These are phyloP conservation scores for Lepidostoma basale DNA, from an alignment of 1,140 invertebrate species.

Conservation along the genomic window DNA sequence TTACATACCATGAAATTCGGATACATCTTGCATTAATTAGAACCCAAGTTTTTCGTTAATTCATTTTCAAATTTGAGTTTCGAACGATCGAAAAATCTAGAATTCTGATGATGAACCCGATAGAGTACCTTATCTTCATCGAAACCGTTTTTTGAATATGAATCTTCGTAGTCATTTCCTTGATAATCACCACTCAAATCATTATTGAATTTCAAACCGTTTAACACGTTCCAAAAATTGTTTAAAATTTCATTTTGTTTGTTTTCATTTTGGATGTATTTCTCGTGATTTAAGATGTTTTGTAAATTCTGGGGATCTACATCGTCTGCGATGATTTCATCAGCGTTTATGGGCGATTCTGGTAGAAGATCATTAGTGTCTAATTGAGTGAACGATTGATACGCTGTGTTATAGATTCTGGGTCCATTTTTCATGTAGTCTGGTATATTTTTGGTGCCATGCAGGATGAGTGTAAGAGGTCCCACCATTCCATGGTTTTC, in stretches of 20 bases:
- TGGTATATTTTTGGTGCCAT: slow-evolving; percentile 72
- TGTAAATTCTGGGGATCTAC: neutral
- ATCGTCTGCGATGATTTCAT: neutral
- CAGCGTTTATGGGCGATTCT: neutral
- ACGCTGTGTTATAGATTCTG: slow-evolving; percentile 56
- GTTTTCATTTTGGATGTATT: neutral
- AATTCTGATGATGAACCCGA: slow-evolving; percentile 38
- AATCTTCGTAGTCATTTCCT: neutral
- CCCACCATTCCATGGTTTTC: slow-evolving; percentile 64
- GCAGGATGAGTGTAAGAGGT: slow-evolving; percentile 65
- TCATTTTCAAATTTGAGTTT: neutral
- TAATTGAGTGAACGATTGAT: slow-evolving; percentile 4
- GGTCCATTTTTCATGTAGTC: slow-evolving; percentile 64
- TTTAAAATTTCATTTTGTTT: neutral
- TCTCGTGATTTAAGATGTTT: neutral
- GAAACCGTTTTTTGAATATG: neutral
- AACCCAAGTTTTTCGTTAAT: neutral
- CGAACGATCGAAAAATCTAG: neutral
- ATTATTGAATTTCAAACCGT: neutral
- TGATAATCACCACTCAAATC: neutral
- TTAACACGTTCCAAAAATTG: neutral
- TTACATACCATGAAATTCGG: neutral
- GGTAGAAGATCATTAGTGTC: neutral
- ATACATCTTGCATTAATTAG: neutral
- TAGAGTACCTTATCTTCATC: slow-evolving; percentile 30